Base-by-base conservation (phyloP, 2,113 vertebrate species). In the Pangasianodon gigas region DNA sequence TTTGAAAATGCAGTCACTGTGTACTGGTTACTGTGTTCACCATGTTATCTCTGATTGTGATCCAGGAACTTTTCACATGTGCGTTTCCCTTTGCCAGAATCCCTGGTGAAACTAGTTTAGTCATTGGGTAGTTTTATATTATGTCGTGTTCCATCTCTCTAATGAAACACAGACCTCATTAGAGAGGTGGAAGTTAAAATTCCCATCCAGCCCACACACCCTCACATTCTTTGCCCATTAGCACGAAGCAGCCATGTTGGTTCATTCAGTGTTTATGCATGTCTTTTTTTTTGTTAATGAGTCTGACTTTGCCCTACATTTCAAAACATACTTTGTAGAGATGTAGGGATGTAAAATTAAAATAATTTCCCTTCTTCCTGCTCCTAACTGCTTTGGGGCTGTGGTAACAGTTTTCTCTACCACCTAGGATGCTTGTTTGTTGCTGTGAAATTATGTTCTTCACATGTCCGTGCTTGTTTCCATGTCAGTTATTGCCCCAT, bases 111-210 rank as follows among this genome's bases (percentile, higher is more conserved):
- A 62, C 51, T 29, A 75, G 52, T 60, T 89, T n/a, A 84, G 65
- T 74, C 81, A 89, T 37, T 74, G n/a, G 65, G 54, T 79, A 74
- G 69, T 89, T 89, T 67, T 67, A 81, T 80, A n/a, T 86, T 52
- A 11, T 44, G 54, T 29, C 29, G 1, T 41, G 44, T 80, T 85
- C 16, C 52, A 75, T 48, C 41, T 79, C 44, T 69, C 44, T 90
- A 86, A 90, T 90, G 46, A 86, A 69, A 81, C 48, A 3, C 88
- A 89, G 89, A 89, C 46, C 29, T 54, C 62, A 32, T 85, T 58
- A 83, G 19, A 67, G 19, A 52, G 29, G 65, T 41, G 46, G 58
- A 65, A 29, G 74, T 79, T 60, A 84, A 29, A 41, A 62, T 81
- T 51, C 24, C 56, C 51, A 69, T 86, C 44, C n/a, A 54, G 46